Base-by-base conservation (phyloP, 2,113 vertebrate genomes). In the Forbesichthys agassizii region DNA sequence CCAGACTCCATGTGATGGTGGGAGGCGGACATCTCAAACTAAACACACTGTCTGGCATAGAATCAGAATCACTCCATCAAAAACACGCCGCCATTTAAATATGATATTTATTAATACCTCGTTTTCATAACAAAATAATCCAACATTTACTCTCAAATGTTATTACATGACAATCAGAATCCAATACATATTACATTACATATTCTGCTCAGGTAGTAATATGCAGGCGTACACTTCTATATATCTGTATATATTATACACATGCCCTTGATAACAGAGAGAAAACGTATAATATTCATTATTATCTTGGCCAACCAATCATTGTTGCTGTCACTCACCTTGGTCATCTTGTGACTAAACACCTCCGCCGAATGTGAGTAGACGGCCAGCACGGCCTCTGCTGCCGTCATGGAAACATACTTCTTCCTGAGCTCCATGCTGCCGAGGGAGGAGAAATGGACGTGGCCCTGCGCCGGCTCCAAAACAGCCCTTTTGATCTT, bases 401-500 rank as follows among this genome's bases (percentile, higher is more conserved):
- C 63, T 0, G 92, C 91, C 0, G 86, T 55, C 85, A 88, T 67
- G 10, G 70, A 83, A 0, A 61, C 77, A 0, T 93, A 94, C 66
- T 90, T 92, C 16, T 80, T 91, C 54, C 90, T 87, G 71, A 94
- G 88, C 14, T 92, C 92, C 5, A 36, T 1, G 77, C 61, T 88
- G 16, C 83, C 87, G 0, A 51, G 1, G 18, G 86, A 81, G 47
- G 80, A 88, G 75, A 77, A 84, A 47, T 69, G 73, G 1, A 64
- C 63, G 1, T 75, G 18, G 36, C 80, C 89, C 48, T 88, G 84
- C 0, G 88, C 1, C 0, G 78, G 71, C 12, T 92, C 92, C 11
- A 93, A 33, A 36, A 92, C 46, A 16, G 1, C 88, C 77, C 71
- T 93, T 78, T 93, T 94, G 9, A 93, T 61, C 76, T 91, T 94